Evolutionary conservation across 2,888 invertebrate genomes (phyloP).

Genomic region (Ectemnius lituratus): DNA sequence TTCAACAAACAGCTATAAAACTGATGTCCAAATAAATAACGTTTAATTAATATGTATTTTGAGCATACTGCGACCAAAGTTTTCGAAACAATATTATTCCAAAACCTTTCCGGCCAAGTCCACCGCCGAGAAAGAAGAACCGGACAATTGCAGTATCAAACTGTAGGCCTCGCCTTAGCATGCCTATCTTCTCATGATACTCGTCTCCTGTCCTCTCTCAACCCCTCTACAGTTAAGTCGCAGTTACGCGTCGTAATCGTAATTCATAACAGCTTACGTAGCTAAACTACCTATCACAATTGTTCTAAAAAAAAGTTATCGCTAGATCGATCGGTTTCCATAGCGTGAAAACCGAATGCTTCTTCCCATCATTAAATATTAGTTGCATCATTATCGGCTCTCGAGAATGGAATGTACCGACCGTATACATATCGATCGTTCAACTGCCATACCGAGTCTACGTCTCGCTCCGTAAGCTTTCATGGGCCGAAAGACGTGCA

Average conservation of each 20-base stretch:
- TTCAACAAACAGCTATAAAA: slow-evolving; percentile 67
- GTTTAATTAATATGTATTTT: slow-evolving; percentile 27
- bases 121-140: not conserved
- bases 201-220: not conserved
- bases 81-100: too few species aligned
- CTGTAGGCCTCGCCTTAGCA: too few species aligned
- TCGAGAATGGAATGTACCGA: slow-evolving; percentile 22
- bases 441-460: not conserved
- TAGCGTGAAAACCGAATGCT: not conserved
- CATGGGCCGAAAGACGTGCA: too few species aligned
- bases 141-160: too few species aligned
- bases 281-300: slow-evolving; percentile 43
- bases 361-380: not conserved
- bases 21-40: slow-evolving; percentile 51
- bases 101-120: too few species aligned
- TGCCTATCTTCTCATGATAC: slow-evolving; percentile 1
- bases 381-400: not conserved
- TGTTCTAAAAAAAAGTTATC: slow-evolving; percentile 16
- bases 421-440: not conserved
- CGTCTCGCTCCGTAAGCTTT: not conserved
- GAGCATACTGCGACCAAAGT: slow-evolving; percentile 18
- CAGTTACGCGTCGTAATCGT: slow-evolving; percentile 28
- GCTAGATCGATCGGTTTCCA: not conserved
- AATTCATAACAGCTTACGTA: slow-evolving; percentile 31
- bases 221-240: slow-evolving; percentile 24